A percentile compares a stretch with the other conserved stretches of the same genome.
Conservation (phyloP, 2,888 invertebrate species). For the Lycophotia porphyrea region DNA sequence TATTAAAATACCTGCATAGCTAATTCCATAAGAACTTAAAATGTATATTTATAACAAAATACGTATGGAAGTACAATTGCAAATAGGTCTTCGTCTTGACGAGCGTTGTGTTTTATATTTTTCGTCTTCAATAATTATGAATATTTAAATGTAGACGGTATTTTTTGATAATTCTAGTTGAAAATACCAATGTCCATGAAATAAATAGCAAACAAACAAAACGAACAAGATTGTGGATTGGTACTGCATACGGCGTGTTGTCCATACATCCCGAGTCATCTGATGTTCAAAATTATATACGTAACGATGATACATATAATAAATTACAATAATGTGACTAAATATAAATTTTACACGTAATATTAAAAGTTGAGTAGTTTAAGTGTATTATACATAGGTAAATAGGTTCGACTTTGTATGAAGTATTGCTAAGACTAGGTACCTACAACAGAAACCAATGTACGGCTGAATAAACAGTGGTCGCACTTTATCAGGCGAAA, state of each 20-base stretch:
- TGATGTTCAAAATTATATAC: slow-evolving; percentile 90
- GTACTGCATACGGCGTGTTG: slow-evolving; percentile 74
- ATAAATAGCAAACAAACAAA: slow-evolving; percentile 79
- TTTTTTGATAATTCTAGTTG: slow-evolving; percentile 86
- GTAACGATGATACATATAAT: slow-evolving; percentile 90
- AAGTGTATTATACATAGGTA: slow-evolving; percentile 89
- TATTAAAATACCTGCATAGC: slow-evolving; percentile 77
- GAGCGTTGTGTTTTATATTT: slow-evolving; percentile 80
- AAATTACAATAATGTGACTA: slow-evolving; percentile 89
- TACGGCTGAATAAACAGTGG: slow-evolving; percentile 73
- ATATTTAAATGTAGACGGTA: slow-evolving; percentile 82
- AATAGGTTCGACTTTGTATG: slow-evolving; percentile 88
- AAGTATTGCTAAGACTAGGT: slow-evolving; percentile 86
- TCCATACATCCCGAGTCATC: slow-evolving; percentile 84
- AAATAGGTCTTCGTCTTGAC: slow-evolving; percentile 82
- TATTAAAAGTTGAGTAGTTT: slow-evolving; percentile 87
- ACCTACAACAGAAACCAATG: slow-evolving; percentile 73
- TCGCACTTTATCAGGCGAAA: slow-evolving; percentile 71
- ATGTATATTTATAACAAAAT: slow-evolving; percentile 87
- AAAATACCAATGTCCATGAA: slow-evolving; percentile 85
- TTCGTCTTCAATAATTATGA: slow-evolving; percentile 78
- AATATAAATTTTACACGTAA: slow-evolving; percentile 90
- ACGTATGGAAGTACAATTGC: slow-evolving; percentile 90
- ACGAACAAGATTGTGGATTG: slow-evolving; percentile 75
- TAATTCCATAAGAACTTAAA: slow-evolving; percentile 83